These are phyloP conservation scores for Luehdorfia chinensis DNA, from an alignment of 1,140 invertebrate genomes.

Conservation along the genomic window DNA sequence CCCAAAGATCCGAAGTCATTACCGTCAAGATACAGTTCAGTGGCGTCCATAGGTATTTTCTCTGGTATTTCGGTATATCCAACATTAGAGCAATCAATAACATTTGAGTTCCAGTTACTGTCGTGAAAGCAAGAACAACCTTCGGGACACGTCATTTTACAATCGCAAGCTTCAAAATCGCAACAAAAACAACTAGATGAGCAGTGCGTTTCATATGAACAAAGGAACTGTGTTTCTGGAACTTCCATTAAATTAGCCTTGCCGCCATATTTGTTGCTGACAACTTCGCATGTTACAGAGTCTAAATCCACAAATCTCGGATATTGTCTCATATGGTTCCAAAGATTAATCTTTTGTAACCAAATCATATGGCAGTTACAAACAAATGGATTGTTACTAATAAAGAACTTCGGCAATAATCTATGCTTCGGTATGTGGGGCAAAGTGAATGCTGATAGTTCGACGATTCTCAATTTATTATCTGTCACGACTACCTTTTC, in stretches of 20 bases:
- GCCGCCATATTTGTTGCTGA: slow-evolving; percentile 89
- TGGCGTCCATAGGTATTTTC: slow-evolving; percentile 93
- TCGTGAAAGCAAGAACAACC: slow-evolving; percentile 94
- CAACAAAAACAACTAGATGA: slow-evolving; percentile 93
- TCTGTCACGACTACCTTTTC: slow-evolving; percentile 86
- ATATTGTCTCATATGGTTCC: slow-evolving; percentile 84
- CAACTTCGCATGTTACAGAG: slow-evolving; percentile 87
- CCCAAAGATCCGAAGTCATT: slow-evolving; percentile 87
- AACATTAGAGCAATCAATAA: slow-evolving; percentile 89
- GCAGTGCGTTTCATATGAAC: slow-evolving; percentile 91
- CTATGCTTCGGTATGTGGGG: slow-evolving; percentile 80
- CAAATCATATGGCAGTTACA: slow-evolving; percentile 93
- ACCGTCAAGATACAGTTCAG: slow-evolving; percentile 91
- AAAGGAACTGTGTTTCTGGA: slow-evolving; percentile 90
- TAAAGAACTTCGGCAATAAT: slow-evolving; percentile 85
- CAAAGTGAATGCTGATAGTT: slow-evolving; percentile 84
- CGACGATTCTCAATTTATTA: slow-evolving; percentile 86
- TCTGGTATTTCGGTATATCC: slow-evolving; percentile 86
- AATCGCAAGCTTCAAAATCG: slow-evolving; percentile 93
- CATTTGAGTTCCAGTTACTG: slow-evolving; percentile 92
- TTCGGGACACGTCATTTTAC: slow-evolving; percentile 92
- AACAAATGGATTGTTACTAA: slow-evolving; percentile 89
- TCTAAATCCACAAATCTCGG: slow-evolving; percentile 90
- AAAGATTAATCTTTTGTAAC: slow-evolving; percentile 86
- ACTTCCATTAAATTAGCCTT: slow-evolving; percentile 86